phyloP scores from a whole-genome alignment of 2,888 invertebrate species.

The Cheilosia soror region DNA sequence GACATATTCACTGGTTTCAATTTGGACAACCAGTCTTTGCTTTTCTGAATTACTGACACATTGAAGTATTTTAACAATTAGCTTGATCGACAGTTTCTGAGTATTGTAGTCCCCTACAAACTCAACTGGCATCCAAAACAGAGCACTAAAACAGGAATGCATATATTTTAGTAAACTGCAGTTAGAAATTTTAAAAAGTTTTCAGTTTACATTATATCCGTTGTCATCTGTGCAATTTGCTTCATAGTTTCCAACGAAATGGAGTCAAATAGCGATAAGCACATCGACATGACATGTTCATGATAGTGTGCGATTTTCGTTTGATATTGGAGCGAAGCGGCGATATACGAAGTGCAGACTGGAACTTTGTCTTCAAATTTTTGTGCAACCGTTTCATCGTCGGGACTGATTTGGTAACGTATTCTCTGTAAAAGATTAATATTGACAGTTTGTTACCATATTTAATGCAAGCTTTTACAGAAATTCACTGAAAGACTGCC shows the following conservation, averaged over 20 bases:
- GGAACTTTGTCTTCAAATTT: conserved; percentile 76
- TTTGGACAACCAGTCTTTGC: conserved; percentile 22
- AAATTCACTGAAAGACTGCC: no score
- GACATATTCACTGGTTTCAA: conserved; percentile 38
- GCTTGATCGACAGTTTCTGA: conserved; percentile 74
- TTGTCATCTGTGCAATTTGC: conserved; percentile 58
- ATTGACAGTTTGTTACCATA: neutral
- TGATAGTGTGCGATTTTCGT: conserved; percentile 76
- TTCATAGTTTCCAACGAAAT: conserved; percentile 57
- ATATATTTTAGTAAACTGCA: neutral
- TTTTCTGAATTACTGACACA: conserved; percentile 59
- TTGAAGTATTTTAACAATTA: conserved; percentile 73
- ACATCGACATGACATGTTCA: conserved; percentile 72
- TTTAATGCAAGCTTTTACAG: no score
- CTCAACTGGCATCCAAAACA: conserved; percentile 77
- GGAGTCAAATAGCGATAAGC: conserved; percentile 72
- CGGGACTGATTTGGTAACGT: conserved; percentile 62
- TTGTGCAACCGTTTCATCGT: conserved; percentile 36
- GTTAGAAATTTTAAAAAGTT: neutral
- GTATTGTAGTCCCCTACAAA: conserved; percentile 77
- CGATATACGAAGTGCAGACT: conserved; percentile 75
- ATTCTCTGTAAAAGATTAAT: conserved; percentile 3
- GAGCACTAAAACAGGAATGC: conserved; percentile 61
- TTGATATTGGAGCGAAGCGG: conserved; percentile 76
- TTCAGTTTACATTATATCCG: conserved; percentile 73